Evolutionary conservation across 2,113 vertebrate genomes (phyloP), one percentile per base, ranked within the genome.

Genomic region (Apodemus speciosus): DNA sequence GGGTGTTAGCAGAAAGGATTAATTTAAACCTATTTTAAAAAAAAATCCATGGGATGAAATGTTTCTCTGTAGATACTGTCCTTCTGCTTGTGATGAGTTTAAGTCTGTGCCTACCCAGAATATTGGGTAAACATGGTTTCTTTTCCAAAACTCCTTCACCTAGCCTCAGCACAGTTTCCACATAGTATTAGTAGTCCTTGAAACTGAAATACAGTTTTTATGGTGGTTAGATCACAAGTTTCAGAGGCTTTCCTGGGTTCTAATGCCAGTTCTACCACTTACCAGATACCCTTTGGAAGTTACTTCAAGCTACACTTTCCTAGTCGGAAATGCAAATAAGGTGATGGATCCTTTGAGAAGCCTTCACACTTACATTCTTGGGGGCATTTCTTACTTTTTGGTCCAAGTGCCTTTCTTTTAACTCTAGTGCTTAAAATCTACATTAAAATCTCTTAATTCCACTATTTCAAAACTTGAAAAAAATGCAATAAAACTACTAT

Each of bases 301-400:
- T 51, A 62, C 49, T 68, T 81, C 68, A 79, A 95, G 30, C 25
- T 64, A 51, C 71, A 23, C 30, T 81, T 72, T 88, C 20, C 77
- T 89, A 85, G n/a, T 90, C 81, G 71, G 5, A 62, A 83, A 92
- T 94, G 16, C 76, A 95, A 15, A 71, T 68, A 71, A 79, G 30
- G 64, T 14, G 30, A 66, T 3, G 3, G 64, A 6, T 66, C 13
- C 64, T 66, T n/a, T 51, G 62, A 85, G 32, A 68, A 85, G 40
- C 43, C 62, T 3, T 9, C 58, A 84, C 27, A 20, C 15, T 40
- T 43, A 62, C 18, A 49, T 85, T 66, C 30, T 66, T 66, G 1
- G 5, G 30, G 5, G 3, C 35, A 35, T 85, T 6, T 49, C 62
- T 69, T n/a, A 35, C 30, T 49, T 85, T 66, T 66, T 83, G 30